Conservation (phyloP, 2,888 invertebrate species). For the Idaea dimidiata region DNA sequence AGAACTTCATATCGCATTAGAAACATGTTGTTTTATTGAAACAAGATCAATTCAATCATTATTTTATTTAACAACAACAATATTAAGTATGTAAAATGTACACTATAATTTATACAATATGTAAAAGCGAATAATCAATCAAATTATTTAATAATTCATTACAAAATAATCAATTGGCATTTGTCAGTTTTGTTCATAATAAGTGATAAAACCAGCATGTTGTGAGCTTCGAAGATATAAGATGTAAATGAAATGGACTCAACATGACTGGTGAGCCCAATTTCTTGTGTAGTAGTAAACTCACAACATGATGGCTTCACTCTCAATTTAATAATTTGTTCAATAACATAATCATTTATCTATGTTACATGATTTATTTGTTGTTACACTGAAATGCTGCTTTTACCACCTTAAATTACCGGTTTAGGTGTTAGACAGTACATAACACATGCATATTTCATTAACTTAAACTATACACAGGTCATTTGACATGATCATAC, state of each 20-base stretch:
- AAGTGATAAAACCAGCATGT: not conserved
- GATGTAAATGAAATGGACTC: no score
- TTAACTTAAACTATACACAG: no score
- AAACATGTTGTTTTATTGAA: constrained; percentile 9
- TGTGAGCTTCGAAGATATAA: no score
- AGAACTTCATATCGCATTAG: constrained; percentile 77
- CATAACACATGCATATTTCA: constrained; percentile 1
- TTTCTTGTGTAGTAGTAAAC: not conserved
- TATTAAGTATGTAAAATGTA: constrained; percentile 74
- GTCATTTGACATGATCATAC: constrained; percentile 25
- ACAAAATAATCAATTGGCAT: constrained; percentile 21
- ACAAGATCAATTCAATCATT: constrained; percentile 33
- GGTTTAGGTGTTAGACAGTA: constrained; percentile 8
- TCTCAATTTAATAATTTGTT: no score
- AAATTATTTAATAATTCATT: constrained; percentile 37
- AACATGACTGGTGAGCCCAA: constrained; percentile 10
- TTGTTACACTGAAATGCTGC: constrained; percentile 33
- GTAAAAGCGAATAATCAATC: constrained; percentile 63
- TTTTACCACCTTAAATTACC: constrained; percentile 25
- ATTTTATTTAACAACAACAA: constrained; percentile 78
- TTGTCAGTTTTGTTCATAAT: constrained; percentile 19
- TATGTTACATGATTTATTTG: no score
- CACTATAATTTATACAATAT: constrained; percentile 67
- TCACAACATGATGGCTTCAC: no score
- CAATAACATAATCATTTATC: constrained; percentile 4